phyloP scores from a whole-genome alignment of 2,888 invertebrate species.

The Drosophila tanythrix region DNA sequence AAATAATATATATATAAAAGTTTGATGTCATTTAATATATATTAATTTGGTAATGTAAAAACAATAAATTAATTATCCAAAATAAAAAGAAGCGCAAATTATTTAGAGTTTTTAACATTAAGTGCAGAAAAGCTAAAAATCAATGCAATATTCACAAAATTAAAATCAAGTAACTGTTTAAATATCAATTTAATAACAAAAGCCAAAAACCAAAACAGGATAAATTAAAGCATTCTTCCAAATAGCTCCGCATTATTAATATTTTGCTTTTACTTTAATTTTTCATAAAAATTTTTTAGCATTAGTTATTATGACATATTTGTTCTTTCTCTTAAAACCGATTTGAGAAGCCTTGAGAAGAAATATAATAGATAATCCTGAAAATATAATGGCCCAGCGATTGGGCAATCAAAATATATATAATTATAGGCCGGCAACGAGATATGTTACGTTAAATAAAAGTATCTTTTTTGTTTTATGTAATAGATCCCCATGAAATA shows the following conservation, averaged over 20 bases:
- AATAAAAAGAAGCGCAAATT: not conserved
- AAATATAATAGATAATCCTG: not conserved
- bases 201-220: not conserved
- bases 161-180: not conserved
- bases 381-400: not conserved
- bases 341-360: not conserved
- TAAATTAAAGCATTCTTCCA: not conserved
- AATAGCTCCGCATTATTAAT: too few relatives aligned
- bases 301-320: too few relatives aligned
- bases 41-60: not conserved
- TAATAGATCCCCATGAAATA: not conserved
- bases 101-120: not conserved
- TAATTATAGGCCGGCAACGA: too few relatives aligned
- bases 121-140: not conserved
- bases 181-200: not conserved
- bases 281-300: not conserved
- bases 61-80: not conserved
- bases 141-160: not conserved
- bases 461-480: too few relatives aligned
- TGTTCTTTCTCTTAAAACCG: too few relatives aligned
- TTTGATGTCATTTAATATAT: not conserved
- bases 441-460: too few relatives aligned
- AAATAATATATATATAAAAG: not conserved
- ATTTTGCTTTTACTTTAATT: not conserved
- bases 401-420: not conserved